These are phyloP conservation scores for Crocallis elinguaria DNA, from an alignment of 2,888 invertebrate species.

Conservation along the genomic window DNA sequence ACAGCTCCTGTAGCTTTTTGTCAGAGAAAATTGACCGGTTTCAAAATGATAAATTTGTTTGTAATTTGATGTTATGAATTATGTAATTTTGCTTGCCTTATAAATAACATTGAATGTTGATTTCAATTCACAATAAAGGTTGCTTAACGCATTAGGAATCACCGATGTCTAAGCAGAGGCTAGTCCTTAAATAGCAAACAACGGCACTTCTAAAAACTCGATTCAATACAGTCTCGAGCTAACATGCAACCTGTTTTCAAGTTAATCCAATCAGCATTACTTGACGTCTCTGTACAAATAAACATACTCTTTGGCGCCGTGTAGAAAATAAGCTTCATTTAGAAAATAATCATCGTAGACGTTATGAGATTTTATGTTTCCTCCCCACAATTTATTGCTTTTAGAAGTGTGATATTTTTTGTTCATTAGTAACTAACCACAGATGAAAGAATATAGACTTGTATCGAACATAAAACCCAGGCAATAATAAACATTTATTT, in stretches of 20 bases:
- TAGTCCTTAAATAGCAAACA: constrained; percentile 5
- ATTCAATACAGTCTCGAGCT: constrained; percentile 4
- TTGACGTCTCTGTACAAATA: constrained; percentile 2
- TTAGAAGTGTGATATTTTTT: not conserved
- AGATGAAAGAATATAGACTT: too few relatives aligned
- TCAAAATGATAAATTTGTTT: constrained; percentile 1
- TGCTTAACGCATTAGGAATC: not conserved
- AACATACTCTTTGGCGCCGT: not conserved
- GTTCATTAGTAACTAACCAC: too few relatives aligned
- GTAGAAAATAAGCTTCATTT: not conserved
- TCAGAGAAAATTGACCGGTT: not conserved
- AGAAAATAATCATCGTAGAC: too few relatives aligned
- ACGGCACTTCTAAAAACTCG: constrained; percentile 10
- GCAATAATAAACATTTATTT: too few relatives aligned
- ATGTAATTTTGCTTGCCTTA: constrained; percentile 15
- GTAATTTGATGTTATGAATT: constrained; percentile 24
- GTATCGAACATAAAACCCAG: too few relatives aligned
- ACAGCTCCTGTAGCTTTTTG: constrained; percentile 23
- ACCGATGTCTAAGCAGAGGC: not conserved
- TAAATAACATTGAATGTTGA: not conserved
- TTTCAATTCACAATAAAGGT: constrained; percentile 1
- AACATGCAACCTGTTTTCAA: not conserved
- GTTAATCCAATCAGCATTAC: constrained; percentile 18
- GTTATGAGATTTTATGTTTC: too few relatives aligned
- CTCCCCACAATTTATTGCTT: not conserved